Evolutionary conservation across 2,888 invertebrate genomes (phyloP), one percentile per base, ranked within the genome.

Genomic region (Gymnoscelis rufifasciata): DNA sequence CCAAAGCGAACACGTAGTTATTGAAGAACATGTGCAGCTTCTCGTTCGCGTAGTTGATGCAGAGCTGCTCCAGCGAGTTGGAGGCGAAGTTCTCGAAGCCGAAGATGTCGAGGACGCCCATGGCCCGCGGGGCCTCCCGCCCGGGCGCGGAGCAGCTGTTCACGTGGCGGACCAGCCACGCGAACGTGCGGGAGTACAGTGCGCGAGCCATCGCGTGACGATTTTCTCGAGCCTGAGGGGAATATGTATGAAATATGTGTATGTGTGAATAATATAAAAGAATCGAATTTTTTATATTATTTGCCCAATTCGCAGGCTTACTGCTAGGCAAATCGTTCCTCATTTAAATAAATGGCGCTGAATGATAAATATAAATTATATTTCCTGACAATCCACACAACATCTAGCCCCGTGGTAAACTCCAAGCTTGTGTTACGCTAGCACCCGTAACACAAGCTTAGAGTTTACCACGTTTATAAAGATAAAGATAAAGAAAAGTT

Each of bases 1-100:
- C 97, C 57, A 97, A 75, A 0, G 97, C 96, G 70, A 98, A 97
- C 15, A 98, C 97, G 71, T 97, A 97, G 73, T 97, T 97, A 84
- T 97, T 97, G 83, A 98, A 98, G 89, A 97, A 97, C 88, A 96
- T 96, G 74, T 97, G 97, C 26, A 97, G 89, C 75, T 97, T 97
- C 78, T 97, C 97, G 72, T 97, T 97, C 0, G 97, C 96, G 80
- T 96, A 97, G 82, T 97, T 97, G 56, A 97, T 97, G 74, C 97
- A 97, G 7, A 97, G 90, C 69, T 97, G 97, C 73, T 97, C 97
- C 62, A 97, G 94, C 1, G 96, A 96, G 78, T 97, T 97, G n/a
- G 91, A 89, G 2, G 92, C 89, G 78, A 97, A 97, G 88, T 97
- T 97, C 83, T 97, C 97, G 76, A 97, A 97, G 45, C 97, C 97